phyloP scores from a whole-genome alignment of 2,113 vertebrate genomes.

The Serilophus lunatus region DNA sequence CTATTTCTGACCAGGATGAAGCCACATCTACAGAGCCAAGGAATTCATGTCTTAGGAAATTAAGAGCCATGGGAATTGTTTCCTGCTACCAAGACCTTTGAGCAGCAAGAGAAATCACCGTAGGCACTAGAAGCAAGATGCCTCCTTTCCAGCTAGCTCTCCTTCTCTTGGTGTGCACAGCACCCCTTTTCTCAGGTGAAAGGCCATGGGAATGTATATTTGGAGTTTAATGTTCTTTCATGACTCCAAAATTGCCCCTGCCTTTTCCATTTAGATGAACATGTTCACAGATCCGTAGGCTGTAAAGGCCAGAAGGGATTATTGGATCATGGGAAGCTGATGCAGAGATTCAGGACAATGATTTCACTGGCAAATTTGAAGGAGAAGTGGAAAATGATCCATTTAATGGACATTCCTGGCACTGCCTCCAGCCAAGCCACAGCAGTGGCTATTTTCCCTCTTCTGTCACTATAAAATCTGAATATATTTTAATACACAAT shows the following conservation, averaged over 20 bases:
- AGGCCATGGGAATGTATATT: neutral
- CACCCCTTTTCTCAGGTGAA: neutral
- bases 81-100: neutral
- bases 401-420: neutral
- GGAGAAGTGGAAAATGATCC: neutral
- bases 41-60: neutral
- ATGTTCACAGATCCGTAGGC: neutral
- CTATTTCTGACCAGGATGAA: neutral
- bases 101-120: neutral
- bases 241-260: neutral
- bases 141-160: neutral
- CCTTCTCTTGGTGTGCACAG: neutral
- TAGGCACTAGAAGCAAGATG: neutral
- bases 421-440: neutral
- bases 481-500: neutral
- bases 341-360: neutral
- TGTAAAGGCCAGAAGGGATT: neutral
- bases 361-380: neutral
- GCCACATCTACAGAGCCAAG: fast-evolving
- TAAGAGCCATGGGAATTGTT: neutral
- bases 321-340: neutral
- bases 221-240: neutral
- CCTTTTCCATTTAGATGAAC: neutral
- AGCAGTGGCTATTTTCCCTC: neutral
- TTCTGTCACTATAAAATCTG: neutral